Conservation (phyloP, 2,113 vertebrate species). For the Vidua macroura region DNA sequence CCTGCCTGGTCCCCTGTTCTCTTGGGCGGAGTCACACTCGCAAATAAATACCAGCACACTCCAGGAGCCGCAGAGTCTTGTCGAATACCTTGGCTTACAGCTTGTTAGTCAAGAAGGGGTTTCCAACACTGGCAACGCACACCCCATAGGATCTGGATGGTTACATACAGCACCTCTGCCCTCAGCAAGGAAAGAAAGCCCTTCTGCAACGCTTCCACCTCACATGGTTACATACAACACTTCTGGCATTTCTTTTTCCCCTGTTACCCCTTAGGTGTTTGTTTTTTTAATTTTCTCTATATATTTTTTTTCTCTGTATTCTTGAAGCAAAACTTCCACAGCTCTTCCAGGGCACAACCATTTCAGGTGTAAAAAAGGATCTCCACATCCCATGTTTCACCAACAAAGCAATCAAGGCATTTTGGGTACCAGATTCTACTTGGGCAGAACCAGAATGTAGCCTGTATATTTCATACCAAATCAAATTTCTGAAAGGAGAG, state of each 20-base stretch:
- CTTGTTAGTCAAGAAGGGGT: constrained; percentile 27
- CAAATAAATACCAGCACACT: neutral
- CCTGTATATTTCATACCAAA: constrained; percentile 73
- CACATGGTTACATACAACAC: neutral
- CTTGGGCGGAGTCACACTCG: neutral
- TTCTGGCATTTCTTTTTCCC: neutral
- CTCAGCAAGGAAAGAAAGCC: neutral
- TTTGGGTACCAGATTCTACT: constrained; percentile 60
- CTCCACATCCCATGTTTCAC: constrained; percentile 69
- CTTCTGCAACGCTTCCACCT: neutral
- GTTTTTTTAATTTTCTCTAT: neutral
- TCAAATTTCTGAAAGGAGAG: constrained; percentile 69
- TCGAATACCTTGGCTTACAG: constrained; percentile 38
- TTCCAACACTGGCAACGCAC: constrained; percentile 10
- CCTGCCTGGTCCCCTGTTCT: neutral
- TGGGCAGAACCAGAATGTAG: constrained; percentile 73
- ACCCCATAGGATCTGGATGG: neutral
- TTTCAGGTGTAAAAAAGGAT: constrained; percentile 54
- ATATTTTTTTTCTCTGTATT: neutral
- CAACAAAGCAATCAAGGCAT: constrained; percentile 60
- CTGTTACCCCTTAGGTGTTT: neutral
- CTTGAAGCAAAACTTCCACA: constrained; percentile 23
- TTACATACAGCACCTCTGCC: constrained; percentile 7
- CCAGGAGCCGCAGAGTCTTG: neutral
- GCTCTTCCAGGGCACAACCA: constrained; percentile 61